Evolutionary conservation across 2,113 vertebrate species (phyloP).

Genomic region (Leptosomus discolor): DNA sequence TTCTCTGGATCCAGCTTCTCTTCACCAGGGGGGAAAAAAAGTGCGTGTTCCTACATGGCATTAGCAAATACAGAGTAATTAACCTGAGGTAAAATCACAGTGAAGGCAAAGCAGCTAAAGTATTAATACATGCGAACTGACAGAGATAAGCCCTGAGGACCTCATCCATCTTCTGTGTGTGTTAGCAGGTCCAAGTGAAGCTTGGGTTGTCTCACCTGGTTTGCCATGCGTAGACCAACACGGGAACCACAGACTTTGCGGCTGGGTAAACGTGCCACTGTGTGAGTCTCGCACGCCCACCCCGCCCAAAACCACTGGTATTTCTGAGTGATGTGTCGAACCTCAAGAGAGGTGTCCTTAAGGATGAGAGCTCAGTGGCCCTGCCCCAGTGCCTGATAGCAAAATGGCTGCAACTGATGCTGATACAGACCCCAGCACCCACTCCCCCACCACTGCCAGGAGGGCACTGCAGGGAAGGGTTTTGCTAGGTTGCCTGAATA

Average conservation of each 20-base stretch:
- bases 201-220: not conserved
- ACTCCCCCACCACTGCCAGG: not conserved
- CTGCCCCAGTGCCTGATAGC: not conserved
- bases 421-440: not conserved
- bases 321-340: not conserved
- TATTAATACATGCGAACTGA: slow-evolving; percentile 22
- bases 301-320: not conserved
- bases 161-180: not conserved
- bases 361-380: not conserved
- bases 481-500: not conserved
- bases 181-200: not conserved
- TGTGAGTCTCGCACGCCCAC: not conserved
- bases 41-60: not conserved
- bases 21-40: not conserved
- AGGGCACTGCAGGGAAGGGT: not conserved
- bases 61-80: slow-evolving; percentile 21
- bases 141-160: slow-evolving; percentile 19
- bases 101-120: not conserved
- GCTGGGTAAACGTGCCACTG: not conserved
- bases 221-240: not conserved
- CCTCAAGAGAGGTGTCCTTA: not conserved
- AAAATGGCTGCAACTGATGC: not conserved
- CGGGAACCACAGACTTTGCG: not conserved
- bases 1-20: not conserved
- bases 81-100: slow-evolving; percentile 37